Conservation (phyloP, 2,888 invertebrate species). For the Cephonodes hylas region DNA sequence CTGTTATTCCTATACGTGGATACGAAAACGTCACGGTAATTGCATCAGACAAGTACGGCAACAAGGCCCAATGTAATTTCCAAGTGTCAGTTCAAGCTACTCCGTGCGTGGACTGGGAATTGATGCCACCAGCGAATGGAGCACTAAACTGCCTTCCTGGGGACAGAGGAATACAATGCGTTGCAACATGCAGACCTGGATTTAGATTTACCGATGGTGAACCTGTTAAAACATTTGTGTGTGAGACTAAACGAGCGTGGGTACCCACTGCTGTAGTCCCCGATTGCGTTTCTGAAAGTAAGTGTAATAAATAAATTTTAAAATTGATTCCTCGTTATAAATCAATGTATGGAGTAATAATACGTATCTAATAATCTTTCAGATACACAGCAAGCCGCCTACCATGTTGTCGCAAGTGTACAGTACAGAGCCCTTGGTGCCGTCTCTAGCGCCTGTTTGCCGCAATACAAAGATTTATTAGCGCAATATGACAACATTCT, state of each 20-base stretch:
- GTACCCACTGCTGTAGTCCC: slow-evolving; percentile 94
- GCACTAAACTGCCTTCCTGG: slow-evolving; percentile 92
- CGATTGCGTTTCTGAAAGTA: slow-evolving; percentile 96
- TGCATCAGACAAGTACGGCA: slow-evolving; percentile 92
- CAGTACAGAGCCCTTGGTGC: slow-evolving; percentile 95
- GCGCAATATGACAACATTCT: slow-evolving; percentile 90
- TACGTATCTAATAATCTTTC: slow-evolving; percentile 36
- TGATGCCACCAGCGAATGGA: slow-evolving; percentile 93
- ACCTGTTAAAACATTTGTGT: slow-evolving; percentile 91
- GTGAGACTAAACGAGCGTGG: slow-evolving; percentile 91
- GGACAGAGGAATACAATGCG: slow-evolving; percentile 91
- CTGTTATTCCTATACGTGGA: slow-evolving; percentile 91
- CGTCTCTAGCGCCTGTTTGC: slow-evolving; percentile 90
- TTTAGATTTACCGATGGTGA: slow-evolving; percentile 95
- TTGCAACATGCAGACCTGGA: slow-evolving; percentile 93
- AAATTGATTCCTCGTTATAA: not conserved
- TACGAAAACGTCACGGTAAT: slow-evolving; percentile 96
- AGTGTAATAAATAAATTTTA: slow-evolving; percentile 32
- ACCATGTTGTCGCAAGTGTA: slow-evolving; percentile 92
- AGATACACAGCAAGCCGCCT: slow-evolving; percentile 97
- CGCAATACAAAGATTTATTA: slow-evolving; percentile 91
- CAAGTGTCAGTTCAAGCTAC: slow-evolving; percentile 96
- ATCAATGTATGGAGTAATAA: not conserved
- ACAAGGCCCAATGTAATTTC: slow-evolving; percentile 94
- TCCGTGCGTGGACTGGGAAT: slow-evolving; percentile 96